Percentiles rank a stretch among this genome's conserved stretches.
Conservation (phyloP, 2,113 vertebrate genomes). For the Colius striatus region DNA sequence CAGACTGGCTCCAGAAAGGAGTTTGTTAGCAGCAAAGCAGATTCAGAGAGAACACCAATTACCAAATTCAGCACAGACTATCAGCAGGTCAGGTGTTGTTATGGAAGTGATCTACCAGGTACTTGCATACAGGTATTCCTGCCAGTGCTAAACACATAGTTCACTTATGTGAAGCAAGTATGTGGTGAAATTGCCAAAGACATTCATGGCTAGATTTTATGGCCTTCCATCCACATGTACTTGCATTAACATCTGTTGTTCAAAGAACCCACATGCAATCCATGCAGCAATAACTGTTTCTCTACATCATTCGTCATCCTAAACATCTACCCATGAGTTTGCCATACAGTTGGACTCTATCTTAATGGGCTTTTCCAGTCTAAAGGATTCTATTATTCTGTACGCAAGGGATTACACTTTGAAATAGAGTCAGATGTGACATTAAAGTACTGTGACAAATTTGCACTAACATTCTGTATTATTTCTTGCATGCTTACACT, state of each 20-base stretch:
- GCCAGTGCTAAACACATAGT: not conserved
- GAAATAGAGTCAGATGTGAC: not conserved
- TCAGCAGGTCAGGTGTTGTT: not conserved
- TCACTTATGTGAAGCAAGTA: not conserved
- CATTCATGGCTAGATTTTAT: not conserved
- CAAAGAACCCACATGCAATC: not conserved
- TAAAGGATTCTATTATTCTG: not conserved
- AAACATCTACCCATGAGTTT: not conserved
- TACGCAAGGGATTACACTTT: not conserved
- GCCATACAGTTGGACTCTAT: not conserved
- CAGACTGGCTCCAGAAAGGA: not conserved
- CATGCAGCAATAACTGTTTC: not conserved
- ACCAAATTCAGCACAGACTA: not conserved
- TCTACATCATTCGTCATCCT: not conserved
- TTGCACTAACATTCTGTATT: not conserved
- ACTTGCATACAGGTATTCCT: not conserved
- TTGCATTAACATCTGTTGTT: not conserved
- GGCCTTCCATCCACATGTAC: not conserved
- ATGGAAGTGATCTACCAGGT: not conserved
- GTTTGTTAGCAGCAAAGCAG: not conserved
- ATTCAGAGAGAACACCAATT: not conserved
- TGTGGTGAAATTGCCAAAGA: not conserved
- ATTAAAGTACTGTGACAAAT: not conserved
- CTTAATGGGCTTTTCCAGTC: not conserved
- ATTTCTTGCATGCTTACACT: not conserved